Conservation (phyloP, 2,797 vertebrate species). For the Malurus splendens region DNA sequence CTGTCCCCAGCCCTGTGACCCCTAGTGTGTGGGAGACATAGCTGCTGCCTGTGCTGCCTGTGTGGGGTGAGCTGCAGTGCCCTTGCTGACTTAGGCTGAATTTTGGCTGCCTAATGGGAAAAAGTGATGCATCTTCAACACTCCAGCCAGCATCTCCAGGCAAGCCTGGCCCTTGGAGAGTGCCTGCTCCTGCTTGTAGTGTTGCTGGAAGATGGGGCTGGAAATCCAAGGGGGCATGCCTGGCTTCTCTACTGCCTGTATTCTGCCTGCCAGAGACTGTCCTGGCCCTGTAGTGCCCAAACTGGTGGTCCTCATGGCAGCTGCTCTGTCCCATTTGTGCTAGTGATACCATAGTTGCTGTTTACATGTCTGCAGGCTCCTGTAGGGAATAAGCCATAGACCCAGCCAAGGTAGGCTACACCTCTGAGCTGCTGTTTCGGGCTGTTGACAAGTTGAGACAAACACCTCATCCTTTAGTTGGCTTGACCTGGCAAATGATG, state of each 20-base stretch:
- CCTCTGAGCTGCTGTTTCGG: neutral
- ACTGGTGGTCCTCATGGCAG: neutral
- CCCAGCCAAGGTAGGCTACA: neutral
- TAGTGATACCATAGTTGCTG: neutral
- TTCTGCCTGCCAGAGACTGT: neutral
- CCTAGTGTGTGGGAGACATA: fast-evolving
- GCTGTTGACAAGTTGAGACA: neutral
- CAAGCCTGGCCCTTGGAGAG: neutral
- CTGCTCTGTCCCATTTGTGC: neutral
- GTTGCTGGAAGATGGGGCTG: neutral
- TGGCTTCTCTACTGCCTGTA: neutral
- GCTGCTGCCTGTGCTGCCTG: neutral
- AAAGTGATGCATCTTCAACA: neutral
- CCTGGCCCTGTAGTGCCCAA: neutral
- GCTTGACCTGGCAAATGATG: neutral
- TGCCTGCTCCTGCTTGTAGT: neutral
- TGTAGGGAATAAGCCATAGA: neutral
- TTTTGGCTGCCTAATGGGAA: neutral
- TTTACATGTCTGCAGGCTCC: neutral
- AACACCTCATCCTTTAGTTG: neutral
- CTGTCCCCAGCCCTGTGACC: neutral
- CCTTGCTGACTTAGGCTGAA: neutral
- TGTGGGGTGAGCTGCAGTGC: neutral
- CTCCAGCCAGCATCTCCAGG: neutral
- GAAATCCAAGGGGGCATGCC: neutral